Percentiles rank a stretch among this genome's conserved stretches.
Conservation (phyloP, 2,797 vertebrate species). For the Enteromius treurensis region DNA sequence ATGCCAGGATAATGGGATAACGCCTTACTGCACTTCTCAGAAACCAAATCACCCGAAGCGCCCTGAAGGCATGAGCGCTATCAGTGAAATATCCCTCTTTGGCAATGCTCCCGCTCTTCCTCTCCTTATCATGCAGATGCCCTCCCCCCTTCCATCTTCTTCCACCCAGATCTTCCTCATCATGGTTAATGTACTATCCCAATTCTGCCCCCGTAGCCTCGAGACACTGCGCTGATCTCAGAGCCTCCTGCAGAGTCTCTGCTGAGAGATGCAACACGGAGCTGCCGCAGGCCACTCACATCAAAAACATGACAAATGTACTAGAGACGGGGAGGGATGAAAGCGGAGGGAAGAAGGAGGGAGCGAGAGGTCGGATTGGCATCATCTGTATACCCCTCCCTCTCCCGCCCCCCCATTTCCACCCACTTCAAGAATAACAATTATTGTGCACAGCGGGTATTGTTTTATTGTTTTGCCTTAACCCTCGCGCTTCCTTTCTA, state of each 20-base stretch:
- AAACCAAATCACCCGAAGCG: conserved; percentile 44
- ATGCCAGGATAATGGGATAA: conserved; percentile 56
- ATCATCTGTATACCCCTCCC: conserved; percentile 49
- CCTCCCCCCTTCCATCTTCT: conserved; percentile 39
- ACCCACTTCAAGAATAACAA: conserved; percentile 52
- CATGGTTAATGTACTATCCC: conserved; percentile 57
- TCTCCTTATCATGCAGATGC: conserved; percentile 58
- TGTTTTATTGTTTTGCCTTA: conserved; percentile 46
- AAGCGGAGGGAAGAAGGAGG: not conserved
- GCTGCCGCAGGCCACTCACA: conserved; percentile 51
- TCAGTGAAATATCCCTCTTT: conserved; percentile 57
- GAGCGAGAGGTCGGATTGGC: conserved; percentile 31
- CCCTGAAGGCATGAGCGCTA: conserved; percentile 47
- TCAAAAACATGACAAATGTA: conserved; percentile 49
- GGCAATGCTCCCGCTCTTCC: conserved; percentile 48
- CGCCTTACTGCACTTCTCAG: conserved; percentile 42
- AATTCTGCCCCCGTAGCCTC: conserved; percentile 48
- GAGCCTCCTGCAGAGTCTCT: conserved; percentile 53
- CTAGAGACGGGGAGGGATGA: conserved; percentile 16
- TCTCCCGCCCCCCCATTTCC: conserved; percentile 33
- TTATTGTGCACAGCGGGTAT: conserved; percentile 56
- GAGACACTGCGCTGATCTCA: conserved; percentile 50
- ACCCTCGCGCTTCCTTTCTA: conserved; percentile 10
- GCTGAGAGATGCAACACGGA: conserved; percentile 56
- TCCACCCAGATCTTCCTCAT: conserved; percentile 50